These are phyloP conservation scores for Thelaira solivaga DNA, from an alignment of 2,888 invertebrate genomes.

Conservation along the genomic window DNA sequence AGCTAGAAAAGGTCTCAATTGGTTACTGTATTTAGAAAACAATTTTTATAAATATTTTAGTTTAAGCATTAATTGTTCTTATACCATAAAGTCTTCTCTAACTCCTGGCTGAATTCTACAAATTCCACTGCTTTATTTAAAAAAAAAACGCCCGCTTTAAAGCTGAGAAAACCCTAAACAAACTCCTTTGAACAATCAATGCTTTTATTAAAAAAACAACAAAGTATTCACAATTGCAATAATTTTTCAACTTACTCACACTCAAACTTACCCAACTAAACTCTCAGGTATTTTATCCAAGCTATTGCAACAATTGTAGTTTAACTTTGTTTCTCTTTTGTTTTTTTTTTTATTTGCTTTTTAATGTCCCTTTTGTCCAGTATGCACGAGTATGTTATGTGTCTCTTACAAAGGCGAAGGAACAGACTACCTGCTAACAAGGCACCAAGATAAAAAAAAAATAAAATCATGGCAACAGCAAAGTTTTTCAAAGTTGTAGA, in stretches of 20 bases:
- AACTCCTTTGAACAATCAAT: constrained; percentile 18
- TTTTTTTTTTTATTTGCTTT: not conserved
- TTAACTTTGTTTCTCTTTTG: not conserved
- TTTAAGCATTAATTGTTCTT: too few species aligned
- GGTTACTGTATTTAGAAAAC: too few species aligned
- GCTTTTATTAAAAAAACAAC: not conserved
- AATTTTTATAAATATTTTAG: too few species aligned
- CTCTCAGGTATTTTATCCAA: not conserved
- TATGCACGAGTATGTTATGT: not conserved
- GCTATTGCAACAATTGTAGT: constrained; percentile 26
- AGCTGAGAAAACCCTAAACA: not conserved
- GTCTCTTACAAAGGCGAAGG: too few species aligned
- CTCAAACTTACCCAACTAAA: not conserved
- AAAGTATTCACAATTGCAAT: not conserved
- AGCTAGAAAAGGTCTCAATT: too few species aligned
- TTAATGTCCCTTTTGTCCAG: constrained; percentile 6
- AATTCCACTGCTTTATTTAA: too few species aligned
- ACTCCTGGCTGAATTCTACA: too few species aligned
- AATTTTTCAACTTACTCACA: not conserved
- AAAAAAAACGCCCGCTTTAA: not conserved
- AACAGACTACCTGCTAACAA: not conserved
- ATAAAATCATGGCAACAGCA: not conserved
- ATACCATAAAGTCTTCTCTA: too few species aligned
- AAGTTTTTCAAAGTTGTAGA: constrained; percentile 5
- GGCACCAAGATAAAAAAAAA: not conserved